These are phyloP conservation scores for Malacosoma neustria DNA, from an alignment of 2,888 invertebrate genomes.

Conservation along the genomic window DNA sequence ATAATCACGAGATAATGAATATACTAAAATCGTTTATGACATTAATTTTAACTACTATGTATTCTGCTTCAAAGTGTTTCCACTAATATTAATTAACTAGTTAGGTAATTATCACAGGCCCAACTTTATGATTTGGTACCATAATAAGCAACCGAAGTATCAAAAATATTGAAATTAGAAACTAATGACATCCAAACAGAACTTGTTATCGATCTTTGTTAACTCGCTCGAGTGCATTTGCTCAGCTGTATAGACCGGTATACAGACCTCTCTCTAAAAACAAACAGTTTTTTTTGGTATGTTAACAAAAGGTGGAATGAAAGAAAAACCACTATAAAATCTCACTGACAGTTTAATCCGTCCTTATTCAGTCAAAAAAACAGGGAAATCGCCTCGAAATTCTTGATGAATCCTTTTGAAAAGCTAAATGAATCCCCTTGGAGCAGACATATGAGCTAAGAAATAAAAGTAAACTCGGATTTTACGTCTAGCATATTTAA, in stretches of 20 bases:
- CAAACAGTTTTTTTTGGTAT: background rate
- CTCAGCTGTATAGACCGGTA: background rate
- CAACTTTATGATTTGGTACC: too few relatives aligned
- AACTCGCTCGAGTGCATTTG: background rate
- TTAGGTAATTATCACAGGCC: too few relatives aligned
- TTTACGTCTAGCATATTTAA: too few relatives aligned
- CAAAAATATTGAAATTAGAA: background rate
- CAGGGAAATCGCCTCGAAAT: slow-evolving; percentile 42
- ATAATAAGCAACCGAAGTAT: too few relatives aligned
- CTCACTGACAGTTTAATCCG: background rate
- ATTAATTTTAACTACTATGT: too few relatives aligned
- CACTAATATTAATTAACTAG: too few relatives aligned
- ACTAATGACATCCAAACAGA: background rate
- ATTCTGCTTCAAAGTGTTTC: too few relatives aligned
- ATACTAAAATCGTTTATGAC: too few relatives aligned
- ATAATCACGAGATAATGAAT: too few relatives aligned
- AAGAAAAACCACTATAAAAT: background rate
- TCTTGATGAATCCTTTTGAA: slow-evolving; percentile 52
- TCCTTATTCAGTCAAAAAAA: slow-evolving; percentile 42
- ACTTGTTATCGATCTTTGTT: background rate
- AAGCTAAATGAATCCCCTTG: slow-evolving; percentile 62
- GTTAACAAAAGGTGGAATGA: background rate
- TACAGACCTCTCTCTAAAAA: slow-evolving; percentile 16
- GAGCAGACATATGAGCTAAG: too few relatives aligned
- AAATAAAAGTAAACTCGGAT: too few relatives aligned